Conservation (phyloP, 1,140 invertebrate genomes). For the Acromyrmex heyeri region DNA sequence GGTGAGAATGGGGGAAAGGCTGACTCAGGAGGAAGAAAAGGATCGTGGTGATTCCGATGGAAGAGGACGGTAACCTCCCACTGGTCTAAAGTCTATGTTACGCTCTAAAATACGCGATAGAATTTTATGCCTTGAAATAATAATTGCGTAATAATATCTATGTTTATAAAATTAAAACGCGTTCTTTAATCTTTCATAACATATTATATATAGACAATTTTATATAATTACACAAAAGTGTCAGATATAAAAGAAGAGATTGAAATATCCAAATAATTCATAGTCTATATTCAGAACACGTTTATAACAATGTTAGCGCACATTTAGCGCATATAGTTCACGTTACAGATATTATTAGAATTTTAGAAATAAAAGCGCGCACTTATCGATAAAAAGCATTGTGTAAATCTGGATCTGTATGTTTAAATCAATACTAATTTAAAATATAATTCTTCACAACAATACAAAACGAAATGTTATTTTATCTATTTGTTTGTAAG, state of each 20-base stretch:
- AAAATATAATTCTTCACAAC: not conserved
- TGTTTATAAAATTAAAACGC: not conserved
- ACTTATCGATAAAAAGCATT: too few species aligned
- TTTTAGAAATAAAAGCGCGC: too few species aligned
- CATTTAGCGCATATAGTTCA: too few species aligned
- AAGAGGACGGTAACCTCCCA: constrained; percentile 51
- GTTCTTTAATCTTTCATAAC: not conserved
- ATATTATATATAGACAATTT: not conserved
- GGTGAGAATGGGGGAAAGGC: constrained; percentile 64
- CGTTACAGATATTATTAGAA: too few species aligned
- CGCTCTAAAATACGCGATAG: constrained; percentile 3
- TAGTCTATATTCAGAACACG: too few species aligned
- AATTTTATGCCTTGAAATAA: not conserved
- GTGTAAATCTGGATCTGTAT: not conserved
- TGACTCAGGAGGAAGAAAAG: constrained; percentile 61
- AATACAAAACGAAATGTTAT: not conserved
- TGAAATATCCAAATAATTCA: not conserved
- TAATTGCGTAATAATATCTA: not conserved
- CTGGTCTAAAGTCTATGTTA: constrained; percentile 15
- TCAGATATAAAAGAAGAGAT: not conserved
- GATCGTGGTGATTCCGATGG: constrained; percentile 53
- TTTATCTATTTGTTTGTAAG: not conserved
- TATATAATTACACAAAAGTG: not conserved
- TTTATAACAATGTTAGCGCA: too few species aligned
- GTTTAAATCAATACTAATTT: not conserved